phyloP scores from a whole-genome alignment of 2,113 vertebrate genomes.

The Antigone vipio region DNA sequence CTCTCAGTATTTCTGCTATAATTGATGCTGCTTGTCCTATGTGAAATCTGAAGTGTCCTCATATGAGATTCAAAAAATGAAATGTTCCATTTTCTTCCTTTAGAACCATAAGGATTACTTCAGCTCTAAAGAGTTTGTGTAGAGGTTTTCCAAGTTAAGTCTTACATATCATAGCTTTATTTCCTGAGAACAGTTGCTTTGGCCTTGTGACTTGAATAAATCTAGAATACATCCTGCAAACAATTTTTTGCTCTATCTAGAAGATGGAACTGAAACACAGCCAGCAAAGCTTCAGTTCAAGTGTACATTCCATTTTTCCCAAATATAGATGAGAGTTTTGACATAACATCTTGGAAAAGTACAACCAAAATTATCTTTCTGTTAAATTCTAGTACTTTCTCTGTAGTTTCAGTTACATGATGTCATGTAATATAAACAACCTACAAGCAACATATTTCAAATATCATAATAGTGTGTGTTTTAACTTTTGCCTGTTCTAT shows the following conservation, averaged over 20 bases:
- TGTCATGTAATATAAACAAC: neutral
- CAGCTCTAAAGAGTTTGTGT: neutral
- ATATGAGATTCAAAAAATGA: neutral
- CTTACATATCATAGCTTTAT: neutral
- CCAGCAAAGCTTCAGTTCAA: neutral
- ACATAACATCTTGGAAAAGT: neutral
- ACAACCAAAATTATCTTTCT: neutral
- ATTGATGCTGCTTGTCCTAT: neutral
- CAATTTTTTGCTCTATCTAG: neutral
- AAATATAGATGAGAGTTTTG: neutral
- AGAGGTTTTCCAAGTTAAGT: neutral
- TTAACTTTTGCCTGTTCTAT: neutral
- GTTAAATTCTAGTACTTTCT: neutral
- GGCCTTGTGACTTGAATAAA: neutral
- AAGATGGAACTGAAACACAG: neutral
- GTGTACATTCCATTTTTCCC: neutral
- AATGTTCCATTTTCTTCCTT: neutral
- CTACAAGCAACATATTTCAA: neutral
- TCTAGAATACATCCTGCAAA: neutral
- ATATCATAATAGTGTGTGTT: neutral
- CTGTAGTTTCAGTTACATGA: neutral
- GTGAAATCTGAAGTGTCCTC: neutral
- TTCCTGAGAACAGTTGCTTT: neutral
- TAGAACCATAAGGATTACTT: neutral
- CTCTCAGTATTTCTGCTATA: neutral